Evolutionary conservation across 2,797 vertebrate species (phyloP).

Genomic region (Amblyraja radiata): DNA sequence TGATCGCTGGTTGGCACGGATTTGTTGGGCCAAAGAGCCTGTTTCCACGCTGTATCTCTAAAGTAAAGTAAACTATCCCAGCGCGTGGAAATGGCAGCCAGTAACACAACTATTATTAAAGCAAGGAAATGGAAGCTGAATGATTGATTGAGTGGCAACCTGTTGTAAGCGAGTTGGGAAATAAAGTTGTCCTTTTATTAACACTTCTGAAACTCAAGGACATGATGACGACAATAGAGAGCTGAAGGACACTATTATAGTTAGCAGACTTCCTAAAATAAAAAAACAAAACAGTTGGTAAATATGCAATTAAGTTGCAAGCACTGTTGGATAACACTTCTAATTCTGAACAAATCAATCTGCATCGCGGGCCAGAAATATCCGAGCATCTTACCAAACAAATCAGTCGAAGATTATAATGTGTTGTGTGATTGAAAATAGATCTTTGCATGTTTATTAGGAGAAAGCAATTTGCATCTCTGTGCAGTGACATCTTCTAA

Average conservation of each 20-base stretch:
- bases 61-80: not conserved
- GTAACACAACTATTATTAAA: not conserved
- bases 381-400: not conserved
- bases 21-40: too few species aligned
- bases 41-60: too few species aligned
- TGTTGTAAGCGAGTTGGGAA: not conserved
- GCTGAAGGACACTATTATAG: not conserved
- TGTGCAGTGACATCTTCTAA: slow-evolving; percentile 21
- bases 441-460: slow-evolving; percentile 16
- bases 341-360: slow-evolving; percentile 30
- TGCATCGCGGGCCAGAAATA: not conserved
- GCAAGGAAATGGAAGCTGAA: not conserved
- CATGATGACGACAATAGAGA: not conserved
- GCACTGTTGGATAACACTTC: not conserved
- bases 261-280: not conserved
- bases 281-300: not conserved
- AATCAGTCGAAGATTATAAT: slow-evolving; percentile 28
- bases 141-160: not conserved
- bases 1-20: too few species aligned
- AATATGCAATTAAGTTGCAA: slow-evolving; percentile 21
- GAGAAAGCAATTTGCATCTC: slow-evolving; percentile 23
- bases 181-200: not conserved
- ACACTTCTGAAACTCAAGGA: not conserved
- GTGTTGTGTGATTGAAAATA: slow-evolving; percentile 2
- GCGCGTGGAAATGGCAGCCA: not conserved